Conservation (phyloP, 2,113 vertebrate species). For the Forbesichthys papilliferus region DNA sequence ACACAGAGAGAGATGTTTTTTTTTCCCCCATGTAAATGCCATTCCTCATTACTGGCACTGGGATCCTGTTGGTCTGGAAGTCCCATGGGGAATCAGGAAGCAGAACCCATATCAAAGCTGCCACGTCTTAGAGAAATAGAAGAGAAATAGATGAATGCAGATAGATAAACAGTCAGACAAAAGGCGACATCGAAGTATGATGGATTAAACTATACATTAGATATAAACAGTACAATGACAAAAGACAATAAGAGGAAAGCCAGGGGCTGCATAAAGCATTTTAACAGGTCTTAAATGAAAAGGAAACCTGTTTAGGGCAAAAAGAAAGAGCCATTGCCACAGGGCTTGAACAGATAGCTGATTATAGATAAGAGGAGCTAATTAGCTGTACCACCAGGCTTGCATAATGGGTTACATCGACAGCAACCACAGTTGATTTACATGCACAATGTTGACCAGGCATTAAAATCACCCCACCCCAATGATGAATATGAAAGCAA, state of each 20-base stretch:
- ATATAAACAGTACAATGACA: no score
- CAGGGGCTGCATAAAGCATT: no score
- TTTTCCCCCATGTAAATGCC: slow-evolving; percentile 27
- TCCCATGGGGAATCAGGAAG: slow-evolving; percentile 1
- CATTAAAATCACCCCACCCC: not conserved
- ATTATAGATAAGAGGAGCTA: not conserved
- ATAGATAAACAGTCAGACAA: not conserved
- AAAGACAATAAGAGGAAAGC: no score
- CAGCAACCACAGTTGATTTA: not conserved
- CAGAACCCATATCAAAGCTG: slow-evolving; percentile 16
- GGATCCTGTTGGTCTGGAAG: not conserved
- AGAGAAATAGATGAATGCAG: not conserved
- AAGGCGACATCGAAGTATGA: no score
- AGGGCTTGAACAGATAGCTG: not conserved
- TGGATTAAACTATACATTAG: no score
- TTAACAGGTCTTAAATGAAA: not conserved
- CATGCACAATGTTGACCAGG: slow-evolving; percentile 5
- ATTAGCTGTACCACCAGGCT: slow-evolving; percentile 1
- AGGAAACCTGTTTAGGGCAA: not conserved
- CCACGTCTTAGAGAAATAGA: slow-evolving; percentile 1
- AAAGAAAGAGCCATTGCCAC: slow-evolving; percentile 1
- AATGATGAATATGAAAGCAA: not conserved
- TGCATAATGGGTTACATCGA: not conserved
- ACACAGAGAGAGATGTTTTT: slow-evolving; percentile 6
- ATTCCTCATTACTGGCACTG: slow-evolving; percentile 25